Base-by-base conservation (phyloP, 2,797 vertebrate genomes). In the Sebastes oblongus region DNA sequence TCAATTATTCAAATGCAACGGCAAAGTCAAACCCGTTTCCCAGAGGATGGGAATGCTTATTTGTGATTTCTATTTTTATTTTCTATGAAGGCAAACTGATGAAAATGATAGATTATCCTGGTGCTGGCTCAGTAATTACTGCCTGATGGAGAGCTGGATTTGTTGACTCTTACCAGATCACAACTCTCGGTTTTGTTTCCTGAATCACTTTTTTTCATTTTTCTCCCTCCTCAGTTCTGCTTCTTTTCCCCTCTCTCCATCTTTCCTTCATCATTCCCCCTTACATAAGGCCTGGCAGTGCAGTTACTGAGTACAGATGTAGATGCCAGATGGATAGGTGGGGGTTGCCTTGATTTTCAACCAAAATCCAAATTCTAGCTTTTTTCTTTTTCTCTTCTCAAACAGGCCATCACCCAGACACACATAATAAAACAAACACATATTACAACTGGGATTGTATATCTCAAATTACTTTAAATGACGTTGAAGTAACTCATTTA, bases 291-390 rank as follows among this genome's bases (percentile, higher is more conserved):
- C 66, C 16, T 36, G 25, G 56, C 55, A 54, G 66, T 56, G 27
- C 59, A 67, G 70, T 29, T 27, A 9, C 46, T 25, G 56, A 75
- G 72, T 67, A 56, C 85, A 91, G 85, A 82, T 83, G 81, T 66
- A 58, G 62, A 27, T 75, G 59, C 64, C 87, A 86, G 84, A 90
- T 89, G 88, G 91, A 85, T n/a, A 78, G 68, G 66, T 86, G 84
- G 82, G 75, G 66, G 77, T 64, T 59, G 70, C 39, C 73, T 91
- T 87, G 80, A 81, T 77, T 85, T 75, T 46, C 24, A 59, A 56
- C 87, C 87, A 84, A 74, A 80, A 71, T 66, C 62, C 14, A 74
- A 78, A 79, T 83, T 69, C 62, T n/a, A 11, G 54, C 56, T 27
- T 70, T 67, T 75, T 65, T 66, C 24, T 56, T 22, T 9, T 82